These are phyloP conservation scores for Zoanthus sansibaricus DNA, from an alignment of 92 coral and sea anemone genomes.

Conservation along the genomic window DNA sequence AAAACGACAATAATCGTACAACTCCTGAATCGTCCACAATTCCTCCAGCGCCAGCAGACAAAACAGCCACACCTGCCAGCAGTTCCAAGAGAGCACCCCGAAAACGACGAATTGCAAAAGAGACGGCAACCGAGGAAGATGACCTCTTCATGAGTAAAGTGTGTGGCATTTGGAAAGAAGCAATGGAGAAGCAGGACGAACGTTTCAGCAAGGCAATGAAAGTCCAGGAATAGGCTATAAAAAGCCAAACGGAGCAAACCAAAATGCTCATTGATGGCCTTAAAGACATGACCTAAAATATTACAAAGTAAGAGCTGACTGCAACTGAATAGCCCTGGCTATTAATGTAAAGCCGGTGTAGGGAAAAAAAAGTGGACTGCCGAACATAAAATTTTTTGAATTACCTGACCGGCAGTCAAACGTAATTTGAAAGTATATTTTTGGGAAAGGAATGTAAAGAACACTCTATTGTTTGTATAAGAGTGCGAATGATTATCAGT, in stretches of 20 bases:
- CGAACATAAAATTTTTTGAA: too few species aligned
- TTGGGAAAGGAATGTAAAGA: too few species aligned
- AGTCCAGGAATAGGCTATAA: conserved; percentile 23
- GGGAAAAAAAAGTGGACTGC: too few species aligned
- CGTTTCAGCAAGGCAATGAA: conserved; percentile 14
- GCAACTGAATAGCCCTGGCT: conserved; percentile 9
- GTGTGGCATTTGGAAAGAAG: conserved; percentile 15
- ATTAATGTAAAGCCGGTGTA: conserved; percentile 5
- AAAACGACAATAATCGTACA: conserved; percentile 13
- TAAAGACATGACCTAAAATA: conserved; percentile 27
- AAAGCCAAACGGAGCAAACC: conserved; percentile 45
- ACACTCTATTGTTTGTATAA: too few species aligned
- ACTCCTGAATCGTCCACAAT: conserved; percentile 24
- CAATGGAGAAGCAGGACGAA: conserved; percentile 14
- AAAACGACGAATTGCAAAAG: not conserved
- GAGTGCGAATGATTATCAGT: too few species aligned
- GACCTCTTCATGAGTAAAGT: not conserved
- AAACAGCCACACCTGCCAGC: conserved; percentile 18
- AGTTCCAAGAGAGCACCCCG: conserved; percentile 19
- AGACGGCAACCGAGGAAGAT: conserved; percentile 3
- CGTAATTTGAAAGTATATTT: too few species aligned
- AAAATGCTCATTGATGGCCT: conserved; percentile 34
- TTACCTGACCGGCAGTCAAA: too few species aligned
- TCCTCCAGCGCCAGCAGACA: conserved; percentile 27
- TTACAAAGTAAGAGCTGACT: conserved; percentile 20